phyloP scores from a whole-genome alignment of 2,888 invertebrate species.

The Arrhopalites spinosus region DNA sequence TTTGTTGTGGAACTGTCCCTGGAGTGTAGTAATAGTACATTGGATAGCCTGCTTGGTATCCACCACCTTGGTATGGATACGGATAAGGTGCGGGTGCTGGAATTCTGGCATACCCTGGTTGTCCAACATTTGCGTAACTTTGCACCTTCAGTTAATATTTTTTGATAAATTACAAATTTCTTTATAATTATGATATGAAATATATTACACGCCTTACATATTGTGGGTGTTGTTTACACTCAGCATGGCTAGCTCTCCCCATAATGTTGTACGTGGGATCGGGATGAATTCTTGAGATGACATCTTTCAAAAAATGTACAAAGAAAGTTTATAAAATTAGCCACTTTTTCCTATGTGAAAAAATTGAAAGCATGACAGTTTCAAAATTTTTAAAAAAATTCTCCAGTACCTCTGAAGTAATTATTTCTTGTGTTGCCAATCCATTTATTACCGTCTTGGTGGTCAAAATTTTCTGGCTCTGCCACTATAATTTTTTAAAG shows the following conservation, averaged over 20 bases:
- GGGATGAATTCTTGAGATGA: slow-evolving; percentile 8
- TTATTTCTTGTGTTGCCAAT: slow-evolving; percentile 5
- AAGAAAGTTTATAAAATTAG: not conserved
- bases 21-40: slow-evolving; percentile 14
- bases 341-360: not conserved
- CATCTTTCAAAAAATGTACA: not conserved
- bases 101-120: not conserved
- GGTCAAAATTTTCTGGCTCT: slow-evolving; percentile 9
- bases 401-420: slow-evolving; percentile 7
- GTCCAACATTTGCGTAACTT: not conserved
- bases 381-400: not conserved
- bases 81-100: not conserved
- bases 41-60: slow-evolving; percentile 13
- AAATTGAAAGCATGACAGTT: not conserved
- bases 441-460: slow-evolving; percentile 15
- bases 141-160: too few relatives aligned
- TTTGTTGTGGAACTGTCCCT: not conserved
- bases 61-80: not conserved
- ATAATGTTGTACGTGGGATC: not conserved
- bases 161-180: too few relatives aligned
- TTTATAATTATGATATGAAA: too few relatives aligned
- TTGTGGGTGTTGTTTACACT: slow-evolving; percentile 1
- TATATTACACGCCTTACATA: too few relatives aligned
- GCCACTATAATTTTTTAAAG: not conserved
- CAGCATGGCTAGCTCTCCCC: not conserved